phyloP scores from a whole-genome alignment of 2,888 invertebrate species.

The Mystacides longicornis region DNA sequence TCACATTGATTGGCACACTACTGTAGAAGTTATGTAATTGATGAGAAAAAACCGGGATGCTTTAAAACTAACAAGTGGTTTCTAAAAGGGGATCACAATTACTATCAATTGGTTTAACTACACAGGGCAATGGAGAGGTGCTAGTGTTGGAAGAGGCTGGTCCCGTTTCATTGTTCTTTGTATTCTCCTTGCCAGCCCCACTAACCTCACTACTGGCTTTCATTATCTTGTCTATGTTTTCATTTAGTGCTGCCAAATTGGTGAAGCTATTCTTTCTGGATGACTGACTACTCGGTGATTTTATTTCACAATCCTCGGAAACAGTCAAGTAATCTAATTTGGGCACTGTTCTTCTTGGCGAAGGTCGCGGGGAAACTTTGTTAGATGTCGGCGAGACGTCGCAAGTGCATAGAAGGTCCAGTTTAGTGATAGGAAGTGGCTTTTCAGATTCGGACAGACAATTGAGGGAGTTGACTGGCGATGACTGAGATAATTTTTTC shows the following conservation, averaged over 20 bases:
- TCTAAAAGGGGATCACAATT: constrained; percentile 33
- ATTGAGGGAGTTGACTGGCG: constrained; percentile 12
- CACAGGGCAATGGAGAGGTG: background rate
- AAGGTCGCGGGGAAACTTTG: constrained; percentile 19
- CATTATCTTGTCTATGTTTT: background rate
- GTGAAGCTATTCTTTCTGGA: constrained; percentile 10
- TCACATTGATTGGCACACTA: no score
- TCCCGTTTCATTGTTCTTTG: background rate
- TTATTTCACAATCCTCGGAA: constrained; percentile 11
- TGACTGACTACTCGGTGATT: background rate
- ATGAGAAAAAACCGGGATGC: no score
- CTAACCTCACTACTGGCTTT: background rate
- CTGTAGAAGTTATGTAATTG: no score
- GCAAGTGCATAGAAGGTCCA: constrained; percentile 20
- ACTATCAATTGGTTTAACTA: constrained; percentile 10
- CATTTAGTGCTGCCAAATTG: constrained; percentile 11
- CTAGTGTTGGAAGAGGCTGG: background rate
- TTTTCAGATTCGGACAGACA: constrained; percentile 14
- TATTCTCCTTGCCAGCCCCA: background rate
- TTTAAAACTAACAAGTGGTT: constrained; percentile 34
- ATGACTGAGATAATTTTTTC: constrained; percentile 13
- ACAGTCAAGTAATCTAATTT: constrained; percentile 16
- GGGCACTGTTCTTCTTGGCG: constrained; percentile 17
- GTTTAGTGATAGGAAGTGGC: constrained; percentile 8
- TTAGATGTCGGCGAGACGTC: constrained; percentile 12